A percentile compares a stretch with the other conserved stretches of the same genome.
Conservation (phyloP, 1,140 invertebrate genomes). For the Drosophila saltans region DNA sequence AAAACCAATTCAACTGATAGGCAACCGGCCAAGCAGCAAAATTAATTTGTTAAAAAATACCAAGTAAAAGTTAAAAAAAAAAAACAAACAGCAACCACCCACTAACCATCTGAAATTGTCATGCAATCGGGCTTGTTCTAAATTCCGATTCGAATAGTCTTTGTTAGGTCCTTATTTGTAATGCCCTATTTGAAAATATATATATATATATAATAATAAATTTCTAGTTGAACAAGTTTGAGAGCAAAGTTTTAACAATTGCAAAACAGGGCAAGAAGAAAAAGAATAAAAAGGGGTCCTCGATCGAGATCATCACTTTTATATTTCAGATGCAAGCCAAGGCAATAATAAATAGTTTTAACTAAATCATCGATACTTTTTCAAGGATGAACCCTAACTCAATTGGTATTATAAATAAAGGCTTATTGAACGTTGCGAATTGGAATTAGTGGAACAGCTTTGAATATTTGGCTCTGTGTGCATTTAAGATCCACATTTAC, state of each 20-base stretch:
- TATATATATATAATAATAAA: neutral
- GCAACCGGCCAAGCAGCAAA: slow-evolving; percentile 24
- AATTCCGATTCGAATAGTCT: slow-evolving; percentile 1
- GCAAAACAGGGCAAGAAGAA: too few species aligned
- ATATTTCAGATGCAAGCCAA: neutral
- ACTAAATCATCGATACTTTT: too few species aligned
- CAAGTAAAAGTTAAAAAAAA: slow-evolving; percentile 74
- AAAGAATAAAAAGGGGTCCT: neutral
- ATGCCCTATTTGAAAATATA: neutral
- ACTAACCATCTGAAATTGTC: slow-evolving; percentile 34
- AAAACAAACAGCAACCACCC: slow-evolving; percentile 47
- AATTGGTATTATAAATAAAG: neutral
- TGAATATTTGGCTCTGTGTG: slow-evolving; percentile 76
- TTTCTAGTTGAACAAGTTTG: neutral
- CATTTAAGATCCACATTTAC: slow-evolving; percentile 50
- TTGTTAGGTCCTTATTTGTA: neutral
- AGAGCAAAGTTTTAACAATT: neutral
- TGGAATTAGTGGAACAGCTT: neutral
- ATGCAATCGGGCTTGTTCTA: slow-evolving; percentile 33
- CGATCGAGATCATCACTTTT: neutral
- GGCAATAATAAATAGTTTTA: neutral
- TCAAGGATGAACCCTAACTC: too few species aligned
- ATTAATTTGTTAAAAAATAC: slow-evolving; percentile 69
- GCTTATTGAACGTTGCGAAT: neutral
- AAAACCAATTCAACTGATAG: slow-evolving; percentile 14